Base-by-base conservation (phyloP, 30 jellyfish, hydroid and myxozoan genomes). In the Cassiopea andromeda region DNA sequence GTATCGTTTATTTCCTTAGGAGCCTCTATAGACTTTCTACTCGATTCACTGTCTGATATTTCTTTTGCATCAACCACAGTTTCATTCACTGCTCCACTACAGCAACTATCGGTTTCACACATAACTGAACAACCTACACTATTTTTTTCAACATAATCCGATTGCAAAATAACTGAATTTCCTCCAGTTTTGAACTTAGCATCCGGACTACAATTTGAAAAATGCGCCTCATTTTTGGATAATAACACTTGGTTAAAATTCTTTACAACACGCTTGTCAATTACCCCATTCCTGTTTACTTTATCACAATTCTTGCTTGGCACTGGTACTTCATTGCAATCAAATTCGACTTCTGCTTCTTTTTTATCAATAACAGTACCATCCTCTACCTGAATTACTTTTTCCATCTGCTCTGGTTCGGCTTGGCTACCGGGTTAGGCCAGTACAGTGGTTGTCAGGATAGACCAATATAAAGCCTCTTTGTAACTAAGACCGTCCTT, bases 341-440 rank as follows among this genome's bases (percentile, higher is more conserved):
- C 16, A 43, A 3, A 70, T 18, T 18, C 54, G 27, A 43, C 1
- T 43, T 43, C 79, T 70, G 79, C 54, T 27, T 70, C 79, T 19
- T 50, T 3, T 27, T 5, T 12, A 14, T 12, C 1, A 1, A 70
- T 1, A 7, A 43, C 15, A 7, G 57, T 27, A 16, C 10, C 79
- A 70, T 7, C 54, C 0, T 3, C 79, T 15, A 14, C 79, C 4
- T 18, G 79, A 27, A 7, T 2, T 27, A 15, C 54, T 16, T 1
- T 43, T 43, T 70, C 79, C 79, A 70, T 70, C 6, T 27, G 8
- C 27, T 64, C 27, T 5, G 2, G 73, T 27, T 64, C 8, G 73
- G 73, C 73, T 64, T 64, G 73, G 73, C 15, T 64, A 64, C 73
- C 8, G 73, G 73, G 73, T 17, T 70, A 70, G 79, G 79, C 79